Evolutionary conservation across 92 coral and sea anemone genomes (phyloP).

Genomic region (Actinostola sp.): DNA sequence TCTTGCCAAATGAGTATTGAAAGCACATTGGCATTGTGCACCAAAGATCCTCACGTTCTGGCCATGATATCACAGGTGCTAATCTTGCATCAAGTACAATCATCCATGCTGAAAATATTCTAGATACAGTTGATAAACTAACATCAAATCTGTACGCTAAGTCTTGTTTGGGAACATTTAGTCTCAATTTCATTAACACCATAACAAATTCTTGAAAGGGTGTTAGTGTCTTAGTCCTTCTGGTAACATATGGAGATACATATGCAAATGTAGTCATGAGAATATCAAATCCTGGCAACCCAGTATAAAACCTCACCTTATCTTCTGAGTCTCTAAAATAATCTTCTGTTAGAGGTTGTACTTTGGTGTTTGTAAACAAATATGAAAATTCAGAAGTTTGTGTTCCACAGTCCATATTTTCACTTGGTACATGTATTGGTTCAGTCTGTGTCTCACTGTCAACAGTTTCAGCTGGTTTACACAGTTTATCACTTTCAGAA

Average conservation of each 20-base stretch:
- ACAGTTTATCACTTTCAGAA: too few relatives aligned
- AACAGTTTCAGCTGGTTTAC: constrained; percentile 8
- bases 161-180: constrained; percentile 45
- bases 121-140: constrained; percentile 39
- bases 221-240: constrained; percentile 19
- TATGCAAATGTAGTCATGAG: neutral
- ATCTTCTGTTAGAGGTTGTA: constrained; percentile 15
- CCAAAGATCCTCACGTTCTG: constrained; percentile 65
- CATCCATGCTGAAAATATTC: constrained; percentile 47
- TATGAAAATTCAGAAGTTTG: constrained; percentile 10
- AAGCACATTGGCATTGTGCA: constrained; percentile 61
- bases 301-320: constrained; percentile 8
- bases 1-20: constrained; percentile 47
- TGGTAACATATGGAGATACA: constrained; percentile 10
- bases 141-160: constrained; percentile 45
- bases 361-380: neutral
- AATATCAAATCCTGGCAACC: constrained; percentile 1
- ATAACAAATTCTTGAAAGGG: constrained; percentile 44
- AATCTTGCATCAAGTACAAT: constrained; percentile 41
- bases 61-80: constrained; percentile 50
- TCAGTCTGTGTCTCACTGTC: constrained; percentile 2
- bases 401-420: neutral
- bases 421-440: neutral
- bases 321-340: constrained; percentile 6
- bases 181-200: constrained; percentile 46